Evolutionary conservation across 2,888 invertebrate species (phyloP).

Genomic region (Galeruca laticollis): DNA sequence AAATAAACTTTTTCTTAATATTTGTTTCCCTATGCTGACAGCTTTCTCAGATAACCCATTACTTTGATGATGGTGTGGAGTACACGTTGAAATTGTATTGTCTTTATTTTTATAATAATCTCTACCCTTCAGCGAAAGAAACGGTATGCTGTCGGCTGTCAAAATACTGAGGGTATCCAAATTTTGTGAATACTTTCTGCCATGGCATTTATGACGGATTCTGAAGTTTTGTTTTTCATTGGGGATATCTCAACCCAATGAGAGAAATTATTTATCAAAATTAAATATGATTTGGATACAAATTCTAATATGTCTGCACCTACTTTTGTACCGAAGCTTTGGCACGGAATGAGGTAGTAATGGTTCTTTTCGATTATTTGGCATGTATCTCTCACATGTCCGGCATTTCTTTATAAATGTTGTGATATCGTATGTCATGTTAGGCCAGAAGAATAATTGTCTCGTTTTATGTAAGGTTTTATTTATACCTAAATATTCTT

Average conservation of each 20-base stretch:
- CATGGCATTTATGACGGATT: slow-evolving; percentile 44
- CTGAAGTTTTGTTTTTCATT: slow-evolving; percentile 46
- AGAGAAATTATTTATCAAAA: slow-evolving; percentile 48
- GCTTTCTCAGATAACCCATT: slow-evolving; percentile 37
- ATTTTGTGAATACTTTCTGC: slow-evolving; percentile 47
- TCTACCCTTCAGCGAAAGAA: slow-evolving; percentile 44
- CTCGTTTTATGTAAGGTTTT: too few species aligned
- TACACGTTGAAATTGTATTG: slow-evolving; percentile 42
- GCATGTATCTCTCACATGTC: too few species aligned
- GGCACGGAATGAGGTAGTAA: slow-evolving; percentile 29
- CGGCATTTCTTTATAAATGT: too few species aligned
- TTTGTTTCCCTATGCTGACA: slow-evolving; percentile 45
- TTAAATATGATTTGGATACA: slow-evolving; percentile 35
- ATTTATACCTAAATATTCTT: too few species aligned
- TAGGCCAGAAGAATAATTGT: too few species aligned
- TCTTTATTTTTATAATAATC: slow-evolving; percentile 44
- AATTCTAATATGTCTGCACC: slow-evolving; percentile 42
- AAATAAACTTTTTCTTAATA: slow-evolving; percentile 46
- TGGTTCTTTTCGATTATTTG: too few species aligned
- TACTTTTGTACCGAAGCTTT: slow-evolving; percentile 46
- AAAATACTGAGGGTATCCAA: slow-evolving; percentile 54
- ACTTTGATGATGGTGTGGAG: slow-evolving; percentile 40
- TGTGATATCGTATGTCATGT: too few species aligned
- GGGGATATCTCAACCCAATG: slow-evolving; percentile 46
- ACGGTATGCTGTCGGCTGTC: slow-evolving; percentile 50